A percentile compares a stretch with the other conserved stretches of the same genome.
Conservation (phyloP, 2,888 invertebrate species). For the Steinernema scapterisci region DNA sequence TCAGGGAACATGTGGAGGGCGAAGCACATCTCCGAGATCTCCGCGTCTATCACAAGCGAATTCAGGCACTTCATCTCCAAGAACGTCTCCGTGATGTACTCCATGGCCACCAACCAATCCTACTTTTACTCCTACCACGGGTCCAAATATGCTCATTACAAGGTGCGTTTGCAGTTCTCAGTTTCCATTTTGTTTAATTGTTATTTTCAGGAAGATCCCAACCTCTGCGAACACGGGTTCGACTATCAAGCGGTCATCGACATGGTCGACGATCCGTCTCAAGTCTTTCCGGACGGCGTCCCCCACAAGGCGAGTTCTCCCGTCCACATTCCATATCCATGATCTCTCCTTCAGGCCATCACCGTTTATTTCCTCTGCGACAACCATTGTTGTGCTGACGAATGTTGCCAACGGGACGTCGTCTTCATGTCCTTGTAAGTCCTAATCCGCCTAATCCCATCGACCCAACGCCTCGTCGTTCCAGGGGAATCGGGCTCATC, state of each 20-base stretch:
- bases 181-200: too few species aligned
- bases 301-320: neutral
- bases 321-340: neutral
- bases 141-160: neutral
- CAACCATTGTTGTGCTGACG: conserved; percentile 25
- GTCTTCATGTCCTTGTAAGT: conserved; percentile 4
- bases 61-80: conserved; percentile 1
- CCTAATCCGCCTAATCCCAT: neutral
- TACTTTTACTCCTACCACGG: conserved; percentile 22
- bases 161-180: neutral
- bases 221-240: conserved; percentile 11
- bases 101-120: conserved; percentile 22
- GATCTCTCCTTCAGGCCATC: neutral
- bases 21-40: conserved; percentile 7
- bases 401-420: conserved; percentile 20
- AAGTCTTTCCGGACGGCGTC: neutral
- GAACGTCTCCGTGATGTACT: conserved; percentile 24
- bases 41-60: neutral
- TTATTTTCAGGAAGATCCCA: conserved; percentile 13
- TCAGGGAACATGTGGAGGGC: conserved; percentile 27
- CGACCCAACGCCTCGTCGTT: too few species aligned
- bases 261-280: neutral
- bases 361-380: conserved; percentile 28
- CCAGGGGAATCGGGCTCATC: conserved; percentile 2
- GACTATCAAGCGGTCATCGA: neutral